These are phyloP conservation scores for Papilio xuthus DNA, from an alignment of 1,140 invertebrate species.

Conservation along the genomic window DNA sequence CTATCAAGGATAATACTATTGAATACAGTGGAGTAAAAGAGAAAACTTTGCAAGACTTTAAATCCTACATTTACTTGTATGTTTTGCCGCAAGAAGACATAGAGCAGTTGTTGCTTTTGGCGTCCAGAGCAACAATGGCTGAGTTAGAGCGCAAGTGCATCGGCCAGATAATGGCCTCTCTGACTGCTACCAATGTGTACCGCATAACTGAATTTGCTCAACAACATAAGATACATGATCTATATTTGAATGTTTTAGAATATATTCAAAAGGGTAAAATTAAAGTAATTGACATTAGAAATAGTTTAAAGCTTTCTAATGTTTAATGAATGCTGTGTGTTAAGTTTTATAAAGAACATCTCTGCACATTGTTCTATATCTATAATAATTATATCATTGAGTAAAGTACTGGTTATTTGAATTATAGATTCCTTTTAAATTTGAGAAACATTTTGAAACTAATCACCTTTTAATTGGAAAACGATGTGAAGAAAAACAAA, in stretches of 20 bases:
- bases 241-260: neutral
- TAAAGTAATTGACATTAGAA: conserved; percentile 16
- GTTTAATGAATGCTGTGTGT: too few relatives aligned
- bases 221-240: conserved; percentile 7
- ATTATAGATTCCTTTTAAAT: too few relatives aligned
- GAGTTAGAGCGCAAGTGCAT: conserved; percentile 21
- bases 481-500: too few relatives aligned
- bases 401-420: too few relatives aligned
- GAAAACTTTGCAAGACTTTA: conserved; percentile 14
- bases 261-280: conserved; percentile 15
- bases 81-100: conserved; percentile 10
- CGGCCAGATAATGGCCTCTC: neutral
- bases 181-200: neutral
- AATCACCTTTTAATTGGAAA: too few relatives aligned
- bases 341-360: neutral
- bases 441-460: too few relatives aligned
- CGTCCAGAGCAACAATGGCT: neutral
- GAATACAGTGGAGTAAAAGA: conserved; percentile 14
- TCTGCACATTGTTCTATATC: neutral
- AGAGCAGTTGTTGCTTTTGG: conserved; percentile 26
- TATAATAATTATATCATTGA: neutral
- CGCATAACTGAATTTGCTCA: neutral
- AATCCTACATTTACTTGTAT: conserved; percentile 17
- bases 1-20: conserved; percentile 2
- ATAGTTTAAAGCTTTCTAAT: neutral